Evolutionary conservation across 2,113 vertebrate genomes (phyloP).

Genomic region (Prochilodus magdalenae): DNA sequence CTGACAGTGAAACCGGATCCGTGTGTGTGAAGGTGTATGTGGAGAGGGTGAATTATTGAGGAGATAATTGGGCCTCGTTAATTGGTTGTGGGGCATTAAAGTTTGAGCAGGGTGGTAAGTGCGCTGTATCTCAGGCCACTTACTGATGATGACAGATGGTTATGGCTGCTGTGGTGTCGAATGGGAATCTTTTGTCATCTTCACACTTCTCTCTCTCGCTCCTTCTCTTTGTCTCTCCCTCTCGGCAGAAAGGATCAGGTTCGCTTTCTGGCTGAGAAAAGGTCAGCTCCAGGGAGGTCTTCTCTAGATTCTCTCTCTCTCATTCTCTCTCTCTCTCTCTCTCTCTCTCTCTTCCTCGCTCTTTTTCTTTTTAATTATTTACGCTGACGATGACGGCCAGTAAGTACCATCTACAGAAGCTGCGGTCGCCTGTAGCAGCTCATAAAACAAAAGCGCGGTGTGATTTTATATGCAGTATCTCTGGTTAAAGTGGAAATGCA

Average conservation of each 20-base stretch:
- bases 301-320: no score
- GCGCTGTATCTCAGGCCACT: conserved; percentile 44
- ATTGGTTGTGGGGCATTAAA: conserved; percentile 47
- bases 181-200: conserved; percentile 41
- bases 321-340: not conserved
- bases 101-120: conserved; percentile 37
- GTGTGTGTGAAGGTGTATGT: conserved; percentile 25
- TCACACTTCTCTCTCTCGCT: conserved; percentile 41
- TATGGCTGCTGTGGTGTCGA: conserved; percentile 25
- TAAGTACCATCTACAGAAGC: conserved; percentile 3
- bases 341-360: not conserved
- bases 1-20: conserved; percentile 16
- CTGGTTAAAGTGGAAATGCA: no score
- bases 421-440: not conserved
- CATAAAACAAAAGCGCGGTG: no score
- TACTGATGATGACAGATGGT: conserved; percentile 56
- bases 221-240: conserved; percentile 13
- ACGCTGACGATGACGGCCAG: conserved; percentile 22
- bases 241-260: conserved; percentile 43
- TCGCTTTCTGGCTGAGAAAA: conserved; percentile 37
- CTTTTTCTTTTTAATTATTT: conserved; percentile 36
- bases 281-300: conserved; percentile 1
- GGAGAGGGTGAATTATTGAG: conserved; percentile 38
- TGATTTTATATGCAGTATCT: no score
- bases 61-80: conserved; percentile 33